A percentile compares a stretch with the other conserved stretches of the same genome.
These are phyloP conservation scores for Sinocyclocheilus anophthalmus DNA, from an alignment of 2,113 vertebrate genomes.

Conservation along the genomic window DNA sequence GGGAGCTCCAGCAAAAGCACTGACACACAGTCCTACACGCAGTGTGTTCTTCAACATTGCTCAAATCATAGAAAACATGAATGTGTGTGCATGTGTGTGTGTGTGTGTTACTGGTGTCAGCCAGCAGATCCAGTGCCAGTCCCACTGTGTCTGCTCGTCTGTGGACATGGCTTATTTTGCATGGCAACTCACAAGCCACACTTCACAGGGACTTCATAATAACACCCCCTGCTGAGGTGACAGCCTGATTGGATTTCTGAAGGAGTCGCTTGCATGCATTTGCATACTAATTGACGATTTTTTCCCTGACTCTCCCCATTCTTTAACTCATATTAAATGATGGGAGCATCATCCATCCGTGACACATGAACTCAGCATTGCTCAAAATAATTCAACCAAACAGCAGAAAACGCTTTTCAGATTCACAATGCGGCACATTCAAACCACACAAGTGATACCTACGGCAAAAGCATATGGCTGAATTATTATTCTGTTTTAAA, in stretches of 20 bases:
- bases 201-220: slow-evolving; percentile 82
- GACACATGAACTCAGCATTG: slow-evolving; percentile 47
- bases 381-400: slow-evolving; percentile 44
- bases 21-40: slow-evolving; percentile 8
- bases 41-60: slow-evolving; percentile 43
- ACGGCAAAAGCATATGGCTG: neutral
- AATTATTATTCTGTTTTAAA: slow-evolving; percentile 16
- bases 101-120: slow-evolving; percentile 49
- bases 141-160: slow-evolving; percentile 52
- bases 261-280: slow-evolving; percentile 78
- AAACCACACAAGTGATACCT: neutral
- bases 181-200: slow-evolving; percentile 72
- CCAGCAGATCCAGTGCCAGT: slow-evolving; percentile 54
- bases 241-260: slow-evolving; percentile 84
- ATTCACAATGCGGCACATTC: neutral
- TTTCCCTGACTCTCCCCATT: slow-evolving; percentile 60
- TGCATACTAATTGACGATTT: slow-evolving; percentile 79
- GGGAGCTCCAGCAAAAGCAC: neutral
- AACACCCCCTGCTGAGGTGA: slow-evolving; percentile 78
- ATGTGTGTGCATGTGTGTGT: neutral
- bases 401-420: neutral
- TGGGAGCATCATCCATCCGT: slow-evolving; percentile 51
- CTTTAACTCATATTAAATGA: slow-evolving; percentile 70
- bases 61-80: slow-evolving; percentile 45
- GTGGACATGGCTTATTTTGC: slow-evolving; percentile 65